Conservation (phyloP, 2,888 invertebrate species). For the Watsonalla cultraria region DNA sequence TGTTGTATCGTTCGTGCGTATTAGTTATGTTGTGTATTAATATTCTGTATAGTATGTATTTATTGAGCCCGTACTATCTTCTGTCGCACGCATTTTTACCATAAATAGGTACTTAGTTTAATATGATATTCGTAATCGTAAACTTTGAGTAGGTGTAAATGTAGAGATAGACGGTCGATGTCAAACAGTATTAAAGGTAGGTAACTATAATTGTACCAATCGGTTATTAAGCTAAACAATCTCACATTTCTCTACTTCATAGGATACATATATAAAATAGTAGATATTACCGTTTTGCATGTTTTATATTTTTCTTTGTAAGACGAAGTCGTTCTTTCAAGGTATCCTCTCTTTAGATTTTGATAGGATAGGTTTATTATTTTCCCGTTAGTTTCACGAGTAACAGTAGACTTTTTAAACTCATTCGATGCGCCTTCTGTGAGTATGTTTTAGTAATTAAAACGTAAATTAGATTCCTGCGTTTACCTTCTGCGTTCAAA, state of each 20-base stretch:
- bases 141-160: constrained; percentile 7
- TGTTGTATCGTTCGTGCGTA: constrained; percentile 16
- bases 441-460: no score
- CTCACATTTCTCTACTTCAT: not conserved
- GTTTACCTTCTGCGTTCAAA: no score
- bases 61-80: constrained; percentile 13
- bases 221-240: not conserved
- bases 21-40: constrained; percentile 16
- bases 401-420: no score
- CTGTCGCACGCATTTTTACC: constrained; percentile 23
- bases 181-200: not conserved
- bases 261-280: not conserved
- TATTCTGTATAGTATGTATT: constrained; percentile 16
- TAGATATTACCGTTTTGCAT: not conserved
- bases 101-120: constrained; percentile 12
- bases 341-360: no score
- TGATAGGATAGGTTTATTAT: no score
- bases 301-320: not conserved
- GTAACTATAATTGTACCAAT: not conserved
- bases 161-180: not conserved
- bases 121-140: constrained; percentile 9
- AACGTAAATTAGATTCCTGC: no score
- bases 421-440: no score
- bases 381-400: no score
- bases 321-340: no score